Conservation (phyloP, 1,140 invertebrate species). For the Atta texana region DNA sequence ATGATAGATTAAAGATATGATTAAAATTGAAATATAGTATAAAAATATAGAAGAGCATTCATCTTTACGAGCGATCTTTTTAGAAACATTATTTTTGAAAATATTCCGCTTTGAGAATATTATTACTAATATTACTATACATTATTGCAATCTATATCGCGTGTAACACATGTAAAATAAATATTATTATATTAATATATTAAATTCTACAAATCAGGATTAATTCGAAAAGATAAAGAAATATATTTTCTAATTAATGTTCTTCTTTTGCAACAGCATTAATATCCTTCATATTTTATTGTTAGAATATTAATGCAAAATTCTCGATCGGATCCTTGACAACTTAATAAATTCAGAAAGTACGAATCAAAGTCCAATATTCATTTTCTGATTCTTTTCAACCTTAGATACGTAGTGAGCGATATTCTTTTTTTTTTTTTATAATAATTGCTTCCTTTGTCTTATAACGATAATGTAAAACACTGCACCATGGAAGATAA, state of each 20-base stretch:
- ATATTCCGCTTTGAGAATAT: neutral
- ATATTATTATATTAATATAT: neutral
- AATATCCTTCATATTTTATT: neutral
- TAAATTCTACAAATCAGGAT: neutral
- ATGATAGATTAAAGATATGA: neutral
- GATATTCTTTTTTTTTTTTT: neutral
- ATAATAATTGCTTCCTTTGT: constrained; percentile 4
- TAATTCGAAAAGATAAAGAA: neutral
- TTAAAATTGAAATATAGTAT: constrained; percentile 1
- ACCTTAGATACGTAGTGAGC: neutral
- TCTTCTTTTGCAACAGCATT: neutral
- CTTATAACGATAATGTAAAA: constrained; percentile 1
- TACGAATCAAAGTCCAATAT: neutral
- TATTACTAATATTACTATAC: neutral
- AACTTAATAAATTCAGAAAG: neutral
- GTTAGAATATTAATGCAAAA: neutral
- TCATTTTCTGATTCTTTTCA: neutral
- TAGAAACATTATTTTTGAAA: neutral
- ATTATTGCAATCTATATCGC: neutral
- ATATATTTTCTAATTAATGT: neutral
- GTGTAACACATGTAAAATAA: neutral
- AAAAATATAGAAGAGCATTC: neutral
- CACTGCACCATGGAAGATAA: constrained; percentile 20
- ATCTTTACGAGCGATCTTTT: neutral
- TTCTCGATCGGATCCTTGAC: constrained; percentile 2